Evolutionary conservation across 2,113 vertebrate species (phyloP).

Genomic region (Amphiprion percula): DNA sequence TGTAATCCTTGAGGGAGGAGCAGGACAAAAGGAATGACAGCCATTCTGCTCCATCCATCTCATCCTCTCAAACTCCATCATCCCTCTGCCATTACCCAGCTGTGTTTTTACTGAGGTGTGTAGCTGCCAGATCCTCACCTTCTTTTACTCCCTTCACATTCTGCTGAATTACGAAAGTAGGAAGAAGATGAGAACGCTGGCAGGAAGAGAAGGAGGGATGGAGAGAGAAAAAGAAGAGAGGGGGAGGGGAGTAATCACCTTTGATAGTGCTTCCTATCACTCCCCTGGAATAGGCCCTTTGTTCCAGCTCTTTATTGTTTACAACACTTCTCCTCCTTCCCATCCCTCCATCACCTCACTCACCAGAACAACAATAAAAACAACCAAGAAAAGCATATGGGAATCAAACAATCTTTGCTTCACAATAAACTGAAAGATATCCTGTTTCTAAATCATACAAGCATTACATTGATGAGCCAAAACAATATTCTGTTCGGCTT

Average conservation of each 20-base stretch:
- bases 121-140: neutral
- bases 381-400: too few relatives aligned
- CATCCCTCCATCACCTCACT: neutral
- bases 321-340: too few relatives aligned
- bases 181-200: neutral
- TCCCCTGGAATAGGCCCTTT: conserved; percentile 23
- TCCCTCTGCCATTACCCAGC: neutral
- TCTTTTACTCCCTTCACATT: neutral
- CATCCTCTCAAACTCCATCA: neutral
- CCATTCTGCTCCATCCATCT: neutral
- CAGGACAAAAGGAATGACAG: neutral
- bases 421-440: too few relatives aligned
- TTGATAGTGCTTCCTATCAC: conserved; percentile 10
- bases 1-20: conserved; percentile 5
- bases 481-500: too few relatives aligned
- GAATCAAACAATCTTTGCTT: too few relatives aligned
- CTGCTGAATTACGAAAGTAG: neutral
- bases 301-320: conserved; percentile 8
- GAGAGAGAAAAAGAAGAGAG: neutral
- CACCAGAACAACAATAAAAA: neutral
- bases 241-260: conserved; percentile 30
- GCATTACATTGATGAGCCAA: too few relatives aligned
- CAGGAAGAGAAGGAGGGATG: neutral
- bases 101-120: neutral
- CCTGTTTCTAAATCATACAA: too few relatives aligned